Base-by-base conservation (phyloP, 2,888 invertebrate species). In the Coelopa pilipes region DNA sequence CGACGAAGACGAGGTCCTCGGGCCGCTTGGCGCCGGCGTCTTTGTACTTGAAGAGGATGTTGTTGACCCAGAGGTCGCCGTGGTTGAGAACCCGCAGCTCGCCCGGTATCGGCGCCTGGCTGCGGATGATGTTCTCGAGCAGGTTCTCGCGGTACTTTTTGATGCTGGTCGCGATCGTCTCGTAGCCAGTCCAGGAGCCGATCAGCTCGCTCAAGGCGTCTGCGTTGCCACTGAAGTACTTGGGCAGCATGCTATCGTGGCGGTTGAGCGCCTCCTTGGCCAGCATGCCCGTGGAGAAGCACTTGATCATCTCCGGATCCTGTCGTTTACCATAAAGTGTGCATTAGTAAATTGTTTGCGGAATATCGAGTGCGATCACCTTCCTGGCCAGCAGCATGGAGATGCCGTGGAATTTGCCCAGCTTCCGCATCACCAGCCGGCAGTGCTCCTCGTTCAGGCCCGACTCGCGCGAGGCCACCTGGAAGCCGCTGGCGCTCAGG, bases 391-490 rank as follows among this genome's bases (percentile, higher is more conserved):
- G 79, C 53, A 88, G 88, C 70, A 90, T 87, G 0, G 90, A 90
- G 10, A 87, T 83, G 1, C 89, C 91, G 80, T 91, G 91, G 78
- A 89, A 89, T 76, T 86, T 87, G 1, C 89, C 90, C 75, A 91
- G 81, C 76, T 89, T 89, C 73, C 87, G 86, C 70, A 91, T 81
- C 1, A 90, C 89, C 60, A 89, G 66, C n/a, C 86, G 81, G 69
- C 87, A 86, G 79, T 91, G 91, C 0, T 82, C 78, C 76, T 89
- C 84, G 83, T 91, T 89, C n/a, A 91, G 83, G 15, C 90, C 90
- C 46, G 80, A 75, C 75, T 89, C 87, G 34, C 90, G 86, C 55
- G 89, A 87, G 1, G 88, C 88, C 89, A 90, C 89, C 59, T 86
- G 82, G 79, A 84, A 91, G 21, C 89, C 89, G 21, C 83, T 76